Conservation (phyloP, 1,140 invertebrate genomes). For the Bombus confusus region DNA sequence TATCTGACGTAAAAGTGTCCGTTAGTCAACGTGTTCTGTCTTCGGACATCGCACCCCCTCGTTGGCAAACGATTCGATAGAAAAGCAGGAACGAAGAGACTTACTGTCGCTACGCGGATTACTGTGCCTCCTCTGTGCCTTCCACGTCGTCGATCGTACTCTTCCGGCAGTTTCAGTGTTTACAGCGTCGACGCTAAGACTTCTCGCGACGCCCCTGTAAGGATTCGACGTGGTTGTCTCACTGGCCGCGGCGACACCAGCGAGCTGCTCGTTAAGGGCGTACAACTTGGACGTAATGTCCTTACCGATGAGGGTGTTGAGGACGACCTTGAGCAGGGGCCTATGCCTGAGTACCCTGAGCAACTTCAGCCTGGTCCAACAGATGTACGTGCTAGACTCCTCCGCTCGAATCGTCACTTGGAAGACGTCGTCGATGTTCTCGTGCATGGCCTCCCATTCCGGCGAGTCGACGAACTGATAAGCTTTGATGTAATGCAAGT, state of each 20-base stretch:
- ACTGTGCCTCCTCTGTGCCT: conserved; percentile 79
- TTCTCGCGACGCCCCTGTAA: conserved; percentile 84
- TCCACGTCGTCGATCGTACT: conserved; percentile 87
- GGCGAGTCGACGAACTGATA: conserved; percentile 94
- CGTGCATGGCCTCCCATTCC: conserved; percentile 91
- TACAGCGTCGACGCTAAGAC: conserved; percentile 90
- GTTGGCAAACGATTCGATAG: not conserved
- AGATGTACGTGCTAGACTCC: conserved; percentile 89
- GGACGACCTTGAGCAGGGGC: conserved; percentile 87
- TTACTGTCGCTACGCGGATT: conserved; percentile 78
- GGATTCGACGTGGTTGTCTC: conserved; percentile 75
- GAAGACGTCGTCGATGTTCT: conserved; percentile 89
- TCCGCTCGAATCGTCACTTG: conserved; percentile 93
- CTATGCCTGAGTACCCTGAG: conserved; percentile 88
- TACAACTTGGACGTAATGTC: conserved; percentile 94
- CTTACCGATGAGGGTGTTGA: conserved; percentile 92
- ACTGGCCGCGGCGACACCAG: conserved; percentile 78
- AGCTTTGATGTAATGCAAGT: conserved; percentile 90
- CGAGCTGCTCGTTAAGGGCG: conserved; percentile 89
- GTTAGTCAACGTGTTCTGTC: no score
- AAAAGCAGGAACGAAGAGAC: conserved; percentile 25
- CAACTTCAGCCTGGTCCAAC: conserved; percentile 89
- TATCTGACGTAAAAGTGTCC: no score
- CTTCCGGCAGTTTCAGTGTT: conserved; percentile 89
- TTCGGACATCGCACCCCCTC: no score